These are phyloP conservation scores for Trichomycterus rosablanca DNA, from an alignment of 2,113 vertebrate genomes.

Conservation along the genomic window DNA sequence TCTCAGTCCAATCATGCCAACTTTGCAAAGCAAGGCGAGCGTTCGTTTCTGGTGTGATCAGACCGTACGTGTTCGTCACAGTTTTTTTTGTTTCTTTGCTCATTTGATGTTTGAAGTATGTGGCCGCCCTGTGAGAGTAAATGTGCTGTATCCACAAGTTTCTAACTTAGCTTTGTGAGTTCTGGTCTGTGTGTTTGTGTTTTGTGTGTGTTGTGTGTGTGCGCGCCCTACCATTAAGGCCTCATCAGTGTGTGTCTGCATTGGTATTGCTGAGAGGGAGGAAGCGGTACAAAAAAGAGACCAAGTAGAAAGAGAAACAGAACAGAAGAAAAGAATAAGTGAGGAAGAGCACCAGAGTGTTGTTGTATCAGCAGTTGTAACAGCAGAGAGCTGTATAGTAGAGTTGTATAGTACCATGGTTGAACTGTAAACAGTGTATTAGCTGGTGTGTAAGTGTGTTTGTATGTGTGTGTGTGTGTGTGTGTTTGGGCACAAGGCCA, in stretches of 20 bases:
- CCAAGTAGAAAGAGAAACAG: conserved; percentile 60
- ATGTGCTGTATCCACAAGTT: too few relatives aligned
- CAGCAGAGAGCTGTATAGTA: conserved; percentile 30
- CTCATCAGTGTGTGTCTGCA: conserved; percentile 70
- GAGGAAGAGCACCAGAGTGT: conserved; percentile 40
- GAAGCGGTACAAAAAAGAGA: conserved; percentile 51
- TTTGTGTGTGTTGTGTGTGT: conserved; percentile 41
- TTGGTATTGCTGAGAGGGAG: conserved; percentile 39
- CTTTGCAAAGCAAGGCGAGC: too few relatives aligned
- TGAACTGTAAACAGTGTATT: conserved; percentile 30
- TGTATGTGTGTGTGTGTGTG: conserved; percentile 18
- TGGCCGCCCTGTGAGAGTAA: too few relatives aligned
- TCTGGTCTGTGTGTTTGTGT: conserved; percentile 31
- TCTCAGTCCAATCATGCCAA: too few relatives aligned
- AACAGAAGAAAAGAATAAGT: neutral
- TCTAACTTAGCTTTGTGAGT: too few relatives aligned
- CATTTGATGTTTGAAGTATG: too few relatives aligned
- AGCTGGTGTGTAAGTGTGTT: too few relatives aligned
- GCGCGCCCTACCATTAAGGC: conserved; percentile 62
- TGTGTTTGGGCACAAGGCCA: conserved; percentile 22
- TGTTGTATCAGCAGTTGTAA: conserved; percentile 10
- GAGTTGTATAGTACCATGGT: conserved; percentile 25
- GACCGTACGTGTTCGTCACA: too few relatives aligned
- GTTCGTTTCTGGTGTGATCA: too few relatives aligned
- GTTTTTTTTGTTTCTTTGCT: too few relatives aligned